Evolutionary conservation across 2,888 invertebrate species (phyloP), one percentile per base, ranked within the genome.

Genomic region (Apeira syringaria): DNA sequence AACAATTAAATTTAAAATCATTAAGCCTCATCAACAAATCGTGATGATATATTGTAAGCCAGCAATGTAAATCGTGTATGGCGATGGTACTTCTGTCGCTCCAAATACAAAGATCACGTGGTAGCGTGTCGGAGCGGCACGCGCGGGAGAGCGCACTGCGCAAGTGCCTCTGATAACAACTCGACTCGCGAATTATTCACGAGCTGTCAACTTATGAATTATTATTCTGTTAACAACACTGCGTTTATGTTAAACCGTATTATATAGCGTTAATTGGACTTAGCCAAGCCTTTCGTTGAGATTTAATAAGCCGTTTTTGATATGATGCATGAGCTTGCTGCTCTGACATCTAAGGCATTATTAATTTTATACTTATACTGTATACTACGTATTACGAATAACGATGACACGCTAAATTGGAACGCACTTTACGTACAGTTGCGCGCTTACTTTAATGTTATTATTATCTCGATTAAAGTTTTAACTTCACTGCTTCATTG

Each of bases 161-260:
- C 85, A 84, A 79, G 84, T 76, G 79, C 80, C 62, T 62, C 66
- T 74, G 80, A 82, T 82, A 82, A 80, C 78, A 81, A 71, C 75
- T 55, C 67, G 73, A 64, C 66, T 73, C 72, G 78, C 80, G 72
- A 81, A 84, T 83, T 77, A 84, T 82, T 83, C 80, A 80, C 82
- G 72, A 78, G 80, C 80, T 83, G 84, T 80, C 83, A 83, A 81
- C 80, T 80, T 81, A 78, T 81, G 79, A 81, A 80, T 80, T 80
- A 78, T 80, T 77, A 78, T 78, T 72, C 71, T 74, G 74, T 75
- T 77, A 78, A 76, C 78, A 73, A 64, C 69, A 66, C 55, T 57
- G 61, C 68, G 63, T 69, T 76, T 68, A 64, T 67, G 68, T 68
- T 68, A 63, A 74, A 76, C 70, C 62, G 67, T 60, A 66, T 61